phyloP scores from a whole-genome alignment of 2,888 invertebrate genomes.

The Agrochola macilenta region DNA sequence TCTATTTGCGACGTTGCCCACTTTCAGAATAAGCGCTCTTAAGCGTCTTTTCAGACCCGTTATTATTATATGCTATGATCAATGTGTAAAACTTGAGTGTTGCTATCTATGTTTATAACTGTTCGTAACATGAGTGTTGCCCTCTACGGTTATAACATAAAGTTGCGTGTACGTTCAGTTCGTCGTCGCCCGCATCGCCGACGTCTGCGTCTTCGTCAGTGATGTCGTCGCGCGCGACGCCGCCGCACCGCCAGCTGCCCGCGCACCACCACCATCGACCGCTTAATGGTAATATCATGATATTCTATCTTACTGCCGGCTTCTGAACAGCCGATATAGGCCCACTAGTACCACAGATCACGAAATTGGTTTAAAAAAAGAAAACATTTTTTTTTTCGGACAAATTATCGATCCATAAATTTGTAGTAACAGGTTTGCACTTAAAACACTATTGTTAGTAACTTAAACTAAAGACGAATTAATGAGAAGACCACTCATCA shows the following conservation, averaged over 20 bases:
- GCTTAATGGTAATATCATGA: conserved; percentile 82
- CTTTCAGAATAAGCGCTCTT: too few species aligned
- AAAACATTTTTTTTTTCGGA: too few species aligned
- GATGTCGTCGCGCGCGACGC: conserved; percentile 94
- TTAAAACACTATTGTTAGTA: too few species aligned
- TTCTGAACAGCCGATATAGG: neutral
- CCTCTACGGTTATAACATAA: conserved; percentile 8
- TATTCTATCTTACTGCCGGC: neutral
- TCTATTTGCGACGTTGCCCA: too few species aligned
- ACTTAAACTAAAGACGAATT: too few species aligned
- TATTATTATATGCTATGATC: conserved; percentile 25
- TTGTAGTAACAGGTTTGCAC: too few species aligned
- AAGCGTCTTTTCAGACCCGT: neutral
- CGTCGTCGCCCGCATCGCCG: conserved; percentile 94
- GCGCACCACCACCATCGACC: conserved; percentile 77
- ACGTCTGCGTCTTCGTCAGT: conserved; percentile 97
- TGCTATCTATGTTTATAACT: conserved; percentile 31
- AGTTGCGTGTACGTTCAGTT: conserved; percentile 79
- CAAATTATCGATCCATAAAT: too few species aligned
- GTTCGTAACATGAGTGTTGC: conserved; percentile 11
- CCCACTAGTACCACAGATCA: neutral
- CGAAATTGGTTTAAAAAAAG: too few species aligned
- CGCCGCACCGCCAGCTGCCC: conserved; percentile 75
- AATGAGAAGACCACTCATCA: too few species aligned
- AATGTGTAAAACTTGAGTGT: conserved; percentile 36